phyloP scores from a whole-genome alignment of 1,140 invertebrate species.

The Probaryconus sp. region DNA sequence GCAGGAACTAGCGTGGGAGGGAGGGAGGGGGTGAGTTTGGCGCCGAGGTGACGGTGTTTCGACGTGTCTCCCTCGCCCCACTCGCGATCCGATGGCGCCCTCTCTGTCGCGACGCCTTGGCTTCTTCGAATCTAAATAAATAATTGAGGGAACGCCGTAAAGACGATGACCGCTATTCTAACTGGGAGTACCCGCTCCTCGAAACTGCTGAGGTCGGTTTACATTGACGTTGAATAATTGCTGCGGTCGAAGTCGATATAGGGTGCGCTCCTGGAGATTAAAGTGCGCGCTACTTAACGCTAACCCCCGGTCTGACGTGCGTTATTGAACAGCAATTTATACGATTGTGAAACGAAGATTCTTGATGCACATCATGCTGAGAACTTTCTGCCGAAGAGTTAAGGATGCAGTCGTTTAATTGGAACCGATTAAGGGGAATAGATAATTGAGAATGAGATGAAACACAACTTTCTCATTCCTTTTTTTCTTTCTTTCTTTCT shows the following conservation, averaged over 20 bases:
- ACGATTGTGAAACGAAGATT: conserved; percentile 1
- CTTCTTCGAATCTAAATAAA: conserved; percentile 73
- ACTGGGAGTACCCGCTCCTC: conserved; percentile 16
- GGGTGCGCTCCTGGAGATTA: conserved; percentile 37
- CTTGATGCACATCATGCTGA: too few relatives aligned
- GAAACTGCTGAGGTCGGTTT: conserved; percentile 47
- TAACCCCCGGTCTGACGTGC: neutral
- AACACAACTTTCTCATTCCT: too few relatives aligned
- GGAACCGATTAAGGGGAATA: too few relatives aligned
- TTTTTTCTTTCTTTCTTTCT: too few relatives aligned
- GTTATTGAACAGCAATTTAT: conserved; percentile 31
- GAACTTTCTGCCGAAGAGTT: too few relatives aligned
- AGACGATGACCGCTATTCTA: conserved; percentile 52
- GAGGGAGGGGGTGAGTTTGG: conserved; percentile 78
- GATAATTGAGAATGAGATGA: too few relatives aligned
- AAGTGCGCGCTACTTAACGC: conserved; percentile 44
- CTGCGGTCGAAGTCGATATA: conserved; percentile 37
- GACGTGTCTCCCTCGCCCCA: conserved; percentile 54
- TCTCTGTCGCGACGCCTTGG: conserved; percentile 19
- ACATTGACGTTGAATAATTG: conserved; percentile 61
- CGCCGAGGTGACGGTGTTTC: conserved; percentile 77
- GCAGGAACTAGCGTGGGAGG: too few relatives aligned
- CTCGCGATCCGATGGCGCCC: conserved; percentile 30
- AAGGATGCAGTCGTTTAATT: too few relatives aligned
- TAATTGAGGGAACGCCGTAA: conserved; percentile 61